phyloP scores from a whole-genome alignment of 2,113 vertebrate species.

The Colius striatus region DNA sequence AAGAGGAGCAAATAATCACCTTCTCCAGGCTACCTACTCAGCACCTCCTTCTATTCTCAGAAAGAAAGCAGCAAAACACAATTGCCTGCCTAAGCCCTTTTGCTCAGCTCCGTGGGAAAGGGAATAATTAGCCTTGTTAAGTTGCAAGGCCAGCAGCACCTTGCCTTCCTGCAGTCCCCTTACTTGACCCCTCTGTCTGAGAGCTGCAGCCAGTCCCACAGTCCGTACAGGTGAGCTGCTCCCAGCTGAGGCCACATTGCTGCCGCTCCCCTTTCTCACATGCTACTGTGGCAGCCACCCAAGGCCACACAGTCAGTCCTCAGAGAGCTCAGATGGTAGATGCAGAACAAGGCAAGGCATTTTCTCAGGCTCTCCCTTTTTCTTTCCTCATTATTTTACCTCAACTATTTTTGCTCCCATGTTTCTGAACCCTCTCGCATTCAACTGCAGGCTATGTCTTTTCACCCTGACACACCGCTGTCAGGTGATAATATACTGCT shows the following conservation, averaged over 20 bases:
- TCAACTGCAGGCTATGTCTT: not conserved
- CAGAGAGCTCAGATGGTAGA: not conserved
- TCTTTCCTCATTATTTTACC: not conserved
- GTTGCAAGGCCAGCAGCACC: not conserved
- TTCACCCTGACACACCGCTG: not conserved
- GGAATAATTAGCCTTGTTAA: constrained; percentile 34
- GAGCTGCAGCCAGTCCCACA: not conserved
- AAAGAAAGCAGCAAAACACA: constrained; percentile 17
- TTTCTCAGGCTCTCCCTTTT: not conserved
- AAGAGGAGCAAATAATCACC: not conserved
- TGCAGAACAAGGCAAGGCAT: not conserved
- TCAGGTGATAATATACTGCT: not conserved
- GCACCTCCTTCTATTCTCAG: not conserved
- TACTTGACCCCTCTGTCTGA: not conserved
- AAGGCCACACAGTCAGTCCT: not conserved
- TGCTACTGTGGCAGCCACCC: not conserved
- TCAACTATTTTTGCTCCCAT: not conserved
- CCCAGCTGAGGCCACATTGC: not conserved
- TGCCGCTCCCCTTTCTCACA: not conserved
- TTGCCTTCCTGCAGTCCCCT: not conserved
- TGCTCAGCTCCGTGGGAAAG: not conserved
- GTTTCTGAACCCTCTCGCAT: not conserved
- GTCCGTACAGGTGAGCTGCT: rapidly evolving
- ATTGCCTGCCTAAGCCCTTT: constrained; percentile 3
- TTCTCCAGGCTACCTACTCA: not conserved